phyloP scores from a whole-genome alignment of 2,113 vertebrate species.

The Mungos mungo region DNA sequence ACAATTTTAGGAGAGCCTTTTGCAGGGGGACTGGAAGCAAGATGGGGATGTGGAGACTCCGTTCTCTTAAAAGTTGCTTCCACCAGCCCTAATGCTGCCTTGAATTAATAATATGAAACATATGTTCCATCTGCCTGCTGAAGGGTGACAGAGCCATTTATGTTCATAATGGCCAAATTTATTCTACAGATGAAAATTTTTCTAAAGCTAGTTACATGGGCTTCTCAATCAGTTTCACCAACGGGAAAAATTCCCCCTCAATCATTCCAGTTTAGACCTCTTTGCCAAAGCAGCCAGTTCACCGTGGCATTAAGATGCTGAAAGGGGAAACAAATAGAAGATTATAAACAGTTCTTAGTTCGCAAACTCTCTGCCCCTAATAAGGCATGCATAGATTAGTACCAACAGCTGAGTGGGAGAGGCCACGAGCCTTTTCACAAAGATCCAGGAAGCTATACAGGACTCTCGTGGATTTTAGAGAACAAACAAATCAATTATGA shows the following conservation, averaged over 20 bases:
- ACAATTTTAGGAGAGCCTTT: conserved; percentile 4
- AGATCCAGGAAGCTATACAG: neutral
- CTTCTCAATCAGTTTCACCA: conserved; percentile 24
- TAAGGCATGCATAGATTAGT: conserved; percentile 43
- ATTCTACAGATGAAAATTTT: conserved; percentile 61
- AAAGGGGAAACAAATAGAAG: conserved; percentile 48
- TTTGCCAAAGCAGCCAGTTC: conserved; percentile 15
- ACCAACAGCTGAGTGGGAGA: neutral
- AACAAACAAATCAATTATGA: conserved; percentile 25
- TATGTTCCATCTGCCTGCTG: conserved; percentile 64
- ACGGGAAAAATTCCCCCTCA: neutral
- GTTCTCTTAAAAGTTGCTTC: conserved; percentile 39
- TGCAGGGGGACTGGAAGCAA: conserved; percentile 52
- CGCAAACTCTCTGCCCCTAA: conserved; percentile 54
- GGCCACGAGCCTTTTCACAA: neutral
- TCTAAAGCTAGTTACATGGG: conserved; percentile 50
- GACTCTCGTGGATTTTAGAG: neutral
- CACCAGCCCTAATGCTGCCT: neutral
- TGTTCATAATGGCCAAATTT: conserved; percentile 56
- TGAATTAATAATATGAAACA: conserved; percentile 72
- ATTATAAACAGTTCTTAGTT: conserved; percentile 54
- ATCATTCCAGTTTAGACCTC: neutral
- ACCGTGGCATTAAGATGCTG: neutral
- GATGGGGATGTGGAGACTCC: conserved; percentile 31
- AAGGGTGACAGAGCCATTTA: conserved; percentile 64